These are phyloP conservation scores for Dunckerocampus dactyliophorus DNA, from an alignment of 2,113 vertebrate species.

Conservation along the genomic window DNA sequence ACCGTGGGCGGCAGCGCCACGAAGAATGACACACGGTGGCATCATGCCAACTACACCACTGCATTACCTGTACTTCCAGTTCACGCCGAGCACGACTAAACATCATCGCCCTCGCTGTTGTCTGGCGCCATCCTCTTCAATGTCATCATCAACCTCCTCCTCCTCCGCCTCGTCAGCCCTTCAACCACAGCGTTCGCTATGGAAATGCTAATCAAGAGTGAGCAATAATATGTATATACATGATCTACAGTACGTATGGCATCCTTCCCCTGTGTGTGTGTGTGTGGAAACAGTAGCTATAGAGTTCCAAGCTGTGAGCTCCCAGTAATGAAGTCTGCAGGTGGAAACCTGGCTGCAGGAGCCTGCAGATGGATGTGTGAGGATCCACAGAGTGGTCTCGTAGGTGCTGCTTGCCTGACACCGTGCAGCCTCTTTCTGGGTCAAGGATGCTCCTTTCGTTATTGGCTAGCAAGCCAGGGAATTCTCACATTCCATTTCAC, in stretches of 20 bases:
- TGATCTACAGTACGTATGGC: too few species aligned
- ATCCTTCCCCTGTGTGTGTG: not conserved
- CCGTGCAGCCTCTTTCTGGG: too few species aligned
- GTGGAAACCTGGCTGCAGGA: constrained; percentile 56
- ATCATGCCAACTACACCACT: not conserved
- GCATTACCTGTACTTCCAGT: not conserved
- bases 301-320: constrained; percentile 5
- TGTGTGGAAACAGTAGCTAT: constrained; percentile 5
- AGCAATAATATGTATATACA: too few species aligned
- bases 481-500: not conserved
- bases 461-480: constrained; percentile 6
- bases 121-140: constrained; percentile 4
- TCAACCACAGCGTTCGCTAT: not conserved
- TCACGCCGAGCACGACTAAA: not conserved
- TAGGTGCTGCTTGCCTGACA: not conserved
- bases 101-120: constrained; percentile 3
- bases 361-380: constrained; percentile 52
- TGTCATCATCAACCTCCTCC: not conserved
- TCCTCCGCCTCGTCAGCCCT: not conserved
- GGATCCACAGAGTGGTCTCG: constrained; percentile 10
- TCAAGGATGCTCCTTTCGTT: not conserved
- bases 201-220: not conserved
- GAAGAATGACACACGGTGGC: not conserved
- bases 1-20: constrained; percentile 3
- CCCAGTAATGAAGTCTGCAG: constrained; percentile 55